Evolutionary conservation across 1,140 invertebrate genomes (phyloP).

Genomic region (Popillia japonica): DNA sequence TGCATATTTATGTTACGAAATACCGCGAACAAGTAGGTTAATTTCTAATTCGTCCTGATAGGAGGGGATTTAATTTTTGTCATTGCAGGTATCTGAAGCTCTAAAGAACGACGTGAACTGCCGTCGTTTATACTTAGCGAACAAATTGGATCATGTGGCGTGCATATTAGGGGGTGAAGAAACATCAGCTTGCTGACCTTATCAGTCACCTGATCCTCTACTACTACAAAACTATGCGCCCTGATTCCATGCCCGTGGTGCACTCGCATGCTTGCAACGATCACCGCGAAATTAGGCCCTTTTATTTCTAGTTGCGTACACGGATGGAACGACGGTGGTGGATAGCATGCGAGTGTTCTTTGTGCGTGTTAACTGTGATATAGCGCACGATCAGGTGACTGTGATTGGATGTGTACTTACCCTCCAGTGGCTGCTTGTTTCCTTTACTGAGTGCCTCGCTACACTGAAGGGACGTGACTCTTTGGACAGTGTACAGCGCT

Average conservation of each 20-base stretch:
- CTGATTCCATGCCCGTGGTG: conserved; percentile 54
- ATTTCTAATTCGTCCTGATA: neutral
- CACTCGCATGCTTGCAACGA: conserved; percentile 48
- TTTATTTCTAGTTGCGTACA: no score
- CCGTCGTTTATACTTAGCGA: conserved; percentile 86
- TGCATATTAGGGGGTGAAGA: conserved; percentile 87
- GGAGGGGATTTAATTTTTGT: conserved; percentile 12
- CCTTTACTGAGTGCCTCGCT: conserved; percentile 60
- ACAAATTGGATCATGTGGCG: conserved; percentile 88
- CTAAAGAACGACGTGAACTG: conserved; percentile 82
- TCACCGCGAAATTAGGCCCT: no score
- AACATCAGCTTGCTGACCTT: conserved; percentile 65
- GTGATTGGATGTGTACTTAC: conserved; percentile 59
- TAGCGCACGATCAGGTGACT: conserved; percentile 61
- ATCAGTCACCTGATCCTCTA: conserved; percentile 63
- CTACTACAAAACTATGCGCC: conserved; percentile 57
- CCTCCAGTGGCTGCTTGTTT: conserved; percentile 59
- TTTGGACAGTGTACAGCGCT: conserved; percentile 53
- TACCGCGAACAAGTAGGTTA: conserved; percentile 88
- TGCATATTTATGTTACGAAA: conserved; percentile 94
- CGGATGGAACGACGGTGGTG: no score
- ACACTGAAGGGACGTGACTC: conserved; percentile 57
- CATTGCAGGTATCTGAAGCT: conserved; percentile 74
- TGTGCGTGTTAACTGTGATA: conserved; percentile 60
- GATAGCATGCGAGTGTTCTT: conserved; percentile 51